Evolutionary conservation across 2,113 vertebrate species (phyloP).

Genomic region (Tetrax tetrax): DNA sequence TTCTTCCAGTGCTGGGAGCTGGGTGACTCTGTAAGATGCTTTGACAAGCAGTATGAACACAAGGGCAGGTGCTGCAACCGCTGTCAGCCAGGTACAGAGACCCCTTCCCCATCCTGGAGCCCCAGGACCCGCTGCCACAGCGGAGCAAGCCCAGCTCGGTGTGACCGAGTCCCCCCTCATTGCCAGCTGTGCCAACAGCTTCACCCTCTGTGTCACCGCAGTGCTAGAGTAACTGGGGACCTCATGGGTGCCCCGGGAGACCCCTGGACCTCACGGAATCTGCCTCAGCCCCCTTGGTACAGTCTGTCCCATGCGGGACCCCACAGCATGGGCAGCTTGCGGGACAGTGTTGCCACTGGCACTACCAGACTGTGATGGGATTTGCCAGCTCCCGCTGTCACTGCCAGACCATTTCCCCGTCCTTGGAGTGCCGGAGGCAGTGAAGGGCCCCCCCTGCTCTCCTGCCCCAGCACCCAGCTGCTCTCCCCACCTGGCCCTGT

Average conservation of each 20-base stretch:
- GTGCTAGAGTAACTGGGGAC: background rate
- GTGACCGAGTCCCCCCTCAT: rapidly evolving
- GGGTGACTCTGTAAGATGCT: background rate
- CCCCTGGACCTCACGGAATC: background rate
- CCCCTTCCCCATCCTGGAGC: background rate
- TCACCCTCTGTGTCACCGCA: background rate
- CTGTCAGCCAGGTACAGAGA: conserved; percentile 58
- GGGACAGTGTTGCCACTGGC: background rate
- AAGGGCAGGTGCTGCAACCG: conserved; percentile 45
- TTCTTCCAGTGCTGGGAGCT: conserved; percentile 35
- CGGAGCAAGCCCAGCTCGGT: rapidly evolving
- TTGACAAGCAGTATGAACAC: background rate
- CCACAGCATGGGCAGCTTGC: background rate
- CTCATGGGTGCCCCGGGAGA: background rate
- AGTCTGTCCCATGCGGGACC: background rate
- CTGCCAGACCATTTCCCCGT: background rate
- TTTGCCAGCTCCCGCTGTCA: background rate
- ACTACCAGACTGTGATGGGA: background rate
- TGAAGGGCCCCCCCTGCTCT: rapidly evolving
- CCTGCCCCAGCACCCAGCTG: background rate
- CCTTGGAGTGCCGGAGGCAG: background rate
- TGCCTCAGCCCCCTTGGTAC: background rate
- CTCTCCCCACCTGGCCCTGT: background rate
- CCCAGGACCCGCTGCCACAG: background rate
- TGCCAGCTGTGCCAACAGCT: background rate